Evolutionary conservation across 2,113 vertebrate genomes (phyloP).

Genomic region (Alectura lathami): DNA sequence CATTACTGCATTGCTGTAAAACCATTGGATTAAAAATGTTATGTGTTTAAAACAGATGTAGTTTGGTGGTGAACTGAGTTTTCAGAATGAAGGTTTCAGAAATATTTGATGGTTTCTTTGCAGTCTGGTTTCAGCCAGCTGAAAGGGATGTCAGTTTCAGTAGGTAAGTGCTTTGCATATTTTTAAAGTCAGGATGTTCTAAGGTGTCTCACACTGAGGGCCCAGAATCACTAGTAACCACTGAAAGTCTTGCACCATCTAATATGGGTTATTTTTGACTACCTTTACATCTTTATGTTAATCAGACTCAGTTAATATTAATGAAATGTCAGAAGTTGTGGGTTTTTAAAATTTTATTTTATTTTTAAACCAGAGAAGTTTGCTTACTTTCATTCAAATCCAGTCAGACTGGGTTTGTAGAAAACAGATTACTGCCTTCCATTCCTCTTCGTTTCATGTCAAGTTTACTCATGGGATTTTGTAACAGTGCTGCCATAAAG

Average conservation of each 20-base stretch:
- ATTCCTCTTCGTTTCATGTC: constrained; percentile 3
- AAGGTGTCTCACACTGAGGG: not conserved
- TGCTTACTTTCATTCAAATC: not conserved
- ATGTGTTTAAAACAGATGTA: not conserved
- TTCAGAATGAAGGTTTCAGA: not conserved
- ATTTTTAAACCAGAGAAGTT: not conserved
- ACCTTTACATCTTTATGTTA: not conserved
- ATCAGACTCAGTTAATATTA: not conserved
- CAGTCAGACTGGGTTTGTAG: not conserved
- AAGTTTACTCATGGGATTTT: not conserved
- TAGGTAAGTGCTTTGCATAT: not conserved
- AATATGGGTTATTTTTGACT: not conserved
- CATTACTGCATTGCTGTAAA: not conserved
- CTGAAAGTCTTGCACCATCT: not conserved
- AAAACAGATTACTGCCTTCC: not conserved
- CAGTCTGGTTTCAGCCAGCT: not conserved
- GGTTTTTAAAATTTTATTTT: not conserved
- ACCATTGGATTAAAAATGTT: not conserved
- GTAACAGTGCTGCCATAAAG: not conserved
- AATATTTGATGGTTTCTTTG: not conserved
- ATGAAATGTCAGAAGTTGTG: not conserved
- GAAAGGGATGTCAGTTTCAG: not conserved
- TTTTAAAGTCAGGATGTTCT: not conserved
- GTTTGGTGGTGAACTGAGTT: not conserved
- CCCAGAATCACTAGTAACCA: not conserved